Percentiles rank a stretch among this genome's conserved stretches.
phyloP scores from a whole-genome alignment of 2,888 invertebrate genomes.

The Andrena minutula region DNA sequence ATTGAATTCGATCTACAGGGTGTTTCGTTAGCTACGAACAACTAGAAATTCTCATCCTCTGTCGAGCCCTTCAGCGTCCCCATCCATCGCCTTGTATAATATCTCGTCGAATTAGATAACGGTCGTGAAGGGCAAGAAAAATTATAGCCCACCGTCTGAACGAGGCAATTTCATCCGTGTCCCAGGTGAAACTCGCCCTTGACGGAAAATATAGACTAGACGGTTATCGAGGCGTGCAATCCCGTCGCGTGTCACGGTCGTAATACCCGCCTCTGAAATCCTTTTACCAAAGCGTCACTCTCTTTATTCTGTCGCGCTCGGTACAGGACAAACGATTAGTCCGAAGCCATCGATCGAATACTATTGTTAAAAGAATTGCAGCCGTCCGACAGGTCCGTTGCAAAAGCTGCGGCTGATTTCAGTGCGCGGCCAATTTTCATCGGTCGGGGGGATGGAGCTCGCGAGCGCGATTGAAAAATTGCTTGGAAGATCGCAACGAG shows the following conservation, averaged over 20 bases:
- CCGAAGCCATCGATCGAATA: neutral
- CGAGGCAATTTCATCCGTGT: conserved; percentile 33
- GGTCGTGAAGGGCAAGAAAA: neutral
- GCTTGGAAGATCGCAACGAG: conserved; percentile 19
- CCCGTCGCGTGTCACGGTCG: conserved; percentile 16
- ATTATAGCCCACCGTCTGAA: conserved; percentile 14
- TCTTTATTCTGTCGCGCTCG: too few relatives aligned
- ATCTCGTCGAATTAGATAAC: conserved; percentile 13
- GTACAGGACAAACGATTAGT: neutral
- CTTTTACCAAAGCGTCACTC: neutral
- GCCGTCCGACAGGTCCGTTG: neutral
- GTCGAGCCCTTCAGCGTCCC: neutral
- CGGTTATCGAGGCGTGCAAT: conserved; percentile 31
- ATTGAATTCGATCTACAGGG: neutral
- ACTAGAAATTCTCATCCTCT: neutral
- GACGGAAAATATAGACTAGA: conserved; percentile 16
- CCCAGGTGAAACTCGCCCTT: conserved; percentile 19
- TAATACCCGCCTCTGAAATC: neutral
- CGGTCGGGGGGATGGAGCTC: neutral
- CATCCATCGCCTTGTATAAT: neutral
- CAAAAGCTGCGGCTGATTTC: conserved; percentile 4
- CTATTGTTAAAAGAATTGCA: conserved; percentile 1
- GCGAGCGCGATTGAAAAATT: conserved; percentile 48
- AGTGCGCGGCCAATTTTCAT: conserved; percentile 1
- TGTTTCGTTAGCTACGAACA: neutral